phyloP scores from a whole-genome alignment of 2,888 invertebrate genomes.

The Athetis lepigone region DNA sequence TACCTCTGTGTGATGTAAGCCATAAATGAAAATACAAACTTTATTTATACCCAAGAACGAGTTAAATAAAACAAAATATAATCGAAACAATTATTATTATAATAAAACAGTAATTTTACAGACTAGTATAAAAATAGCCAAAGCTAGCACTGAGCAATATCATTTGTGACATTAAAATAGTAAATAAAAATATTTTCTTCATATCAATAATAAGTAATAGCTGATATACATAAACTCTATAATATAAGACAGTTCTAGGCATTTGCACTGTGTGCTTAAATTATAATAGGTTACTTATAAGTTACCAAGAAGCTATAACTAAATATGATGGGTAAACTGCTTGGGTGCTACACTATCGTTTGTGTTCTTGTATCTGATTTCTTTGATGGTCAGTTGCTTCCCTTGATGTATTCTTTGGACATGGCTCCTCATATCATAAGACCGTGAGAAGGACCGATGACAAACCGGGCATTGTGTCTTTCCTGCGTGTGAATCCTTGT shows the following conservation, averaged over 20 bases:
- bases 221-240: constrained; percentile 51
- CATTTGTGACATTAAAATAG: constrained; percentile 81
- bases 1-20: no score
- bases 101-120: constrained; percentile 82
- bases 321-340: constrained; percentile 85
- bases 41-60: not conserved
- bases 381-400: constrained; percentile 87
- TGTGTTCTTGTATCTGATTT: constrained; percentile 86
- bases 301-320: constrained; percentile 69
- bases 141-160: constrained; percentile 87
- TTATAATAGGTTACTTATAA: constrained; percentile 61
- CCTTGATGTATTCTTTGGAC: constrained; percentile 91
- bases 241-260: constrained; percentile 62
- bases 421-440: constrained; percentile 91
- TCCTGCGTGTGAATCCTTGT: constrained; percentile 91
- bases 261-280: constrained; percentile 74
- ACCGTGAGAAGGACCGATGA: constrained; percentile 91
- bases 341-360: constrained; percentile 82
- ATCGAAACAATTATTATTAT: constrained; percentile 82
- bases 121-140: constrained; percentile 90
- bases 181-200: constrained; percentile 62
- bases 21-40: not conserved
- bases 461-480: constrained; percentile 92
- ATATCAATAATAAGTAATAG: constrained; percentile 55
- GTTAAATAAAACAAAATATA: constrained; percentile 64